phyloP scores from a whole-genome alignment of 2,888 invertebrate species.

The Chydorus sphaericus region DNA sequence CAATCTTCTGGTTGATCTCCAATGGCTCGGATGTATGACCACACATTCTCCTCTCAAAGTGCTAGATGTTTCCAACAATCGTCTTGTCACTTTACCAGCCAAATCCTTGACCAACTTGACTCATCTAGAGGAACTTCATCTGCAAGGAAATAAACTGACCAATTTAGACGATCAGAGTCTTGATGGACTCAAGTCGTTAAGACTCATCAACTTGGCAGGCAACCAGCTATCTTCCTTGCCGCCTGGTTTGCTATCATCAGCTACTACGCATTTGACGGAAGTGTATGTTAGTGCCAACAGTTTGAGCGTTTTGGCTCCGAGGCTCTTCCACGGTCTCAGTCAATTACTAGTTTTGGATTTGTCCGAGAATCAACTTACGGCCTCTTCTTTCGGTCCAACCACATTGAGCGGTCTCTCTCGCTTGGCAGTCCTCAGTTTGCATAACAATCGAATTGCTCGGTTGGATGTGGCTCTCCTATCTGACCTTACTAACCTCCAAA shows the following conservation, averaged over 20 bases:
- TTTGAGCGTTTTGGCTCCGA: slow-evolving; percentile 67
- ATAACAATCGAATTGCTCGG: slow-evolving; percentile 63
- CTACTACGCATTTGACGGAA: slow-evolving; percentile 45
- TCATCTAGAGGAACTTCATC: slow-evolving; percentile 53
- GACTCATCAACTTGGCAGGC: slow-evolving; percentile 59
- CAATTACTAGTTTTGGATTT: slow-evolving; percentile 67
- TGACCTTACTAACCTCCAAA: slow-evolving; percentile 70
- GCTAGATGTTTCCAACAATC: slow-evolving; percentile 61
- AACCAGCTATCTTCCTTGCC: slow-evolving; percentile 67
- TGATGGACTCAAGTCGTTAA: slow-evolving; percentile 54
- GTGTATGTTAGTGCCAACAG: slow-evolving; percentile 84
- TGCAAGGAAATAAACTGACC: slow-evolving; percentile 59
- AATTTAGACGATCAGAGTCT: slow-evolving; percentile 63
- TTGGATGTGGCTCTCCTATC: slow-evolving; percentile 70
- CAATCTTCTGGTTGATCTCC: slow-evolving; percentile 53
- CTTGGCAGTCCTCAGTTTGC: slow-evolving; percentile 69
- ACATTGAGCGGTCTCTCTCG: slow-evolving; percentile 79
- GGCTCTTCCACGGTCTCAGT: slow-evolving; percentile 68
- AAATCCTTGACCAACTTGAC: slow-evolving; percentile 53
- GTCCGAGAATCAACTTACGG: slow-evolving; percentile 66
- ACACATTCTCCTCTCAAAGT: slow-evolving; percentile 45
- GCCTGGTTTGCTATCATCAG: slow-evolving; percentile 48
- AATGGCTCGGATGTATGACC: background rate
- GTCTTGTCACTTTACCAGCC: slow-evolving; percentile 55
- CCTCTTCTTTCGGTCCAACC: slow-evolving; percentile 32